phyloP scores from a whole-genome alignment of 1,140 invertebrate genomes.

The Drosophila sechellia region DNA sequence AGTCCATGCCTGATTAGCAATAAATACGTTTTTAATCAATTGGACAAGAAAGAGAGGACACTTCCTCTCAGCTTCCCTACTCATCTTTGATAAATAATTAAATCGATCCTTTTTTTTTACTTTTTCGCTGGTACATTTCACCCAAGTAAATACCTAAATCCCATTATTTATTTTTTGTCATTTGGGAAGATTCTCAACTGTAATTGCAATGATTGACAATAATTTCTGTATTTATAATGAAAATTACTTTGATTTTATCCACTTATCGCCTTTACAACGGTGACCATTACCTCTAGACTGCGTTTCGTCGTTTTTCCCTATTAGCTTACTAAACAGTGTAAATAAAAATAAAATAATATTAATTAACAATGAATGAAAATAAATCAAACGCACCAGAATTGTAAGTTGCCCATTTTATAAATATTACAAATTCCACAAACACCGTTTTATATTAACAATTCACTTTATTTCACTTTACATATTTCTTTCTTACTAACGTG shows the following conservation, averaged over 20 bases:
- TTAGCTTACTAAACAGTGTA: too few species aligned
- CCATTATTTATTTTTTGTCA: neutral
- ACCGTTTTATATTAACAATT: too few species aligned
- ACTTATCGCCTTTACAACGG: constrained; percentile 3
- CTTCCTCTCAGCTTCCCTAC: neutral
- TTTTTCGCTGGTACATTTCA: neutral
- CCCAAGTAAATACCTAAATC: constrained; percentile 1
- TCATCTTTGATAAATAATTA: constrained; percentile 52
- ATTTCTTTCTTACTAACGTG: too few species aligned
- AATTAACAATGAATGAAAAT: too few species aligned
- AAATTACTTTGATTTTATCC: constrained; percentile 70
- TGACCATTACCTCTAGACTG: too few species aligned
- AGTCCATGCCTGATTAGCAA: constrained; percentile 66
- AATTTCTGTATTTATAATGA: constrained; percentile 70
- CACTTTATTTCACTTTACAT: too few species aligned
- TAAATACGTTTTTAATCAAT: constrained; percentile 65
- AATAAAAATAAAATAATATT: too few species aligned
- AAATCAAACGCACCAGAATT: too few species aligned
- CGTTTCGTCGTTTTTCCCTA: too few species aligned
- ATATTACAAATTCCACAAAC: too few species aligned
- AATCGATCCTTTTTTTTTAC: constrained; percentile 27
- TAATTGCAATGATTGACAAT: constrained; percentile 81
- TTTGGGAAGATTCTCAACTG: constrained; percentile 30
- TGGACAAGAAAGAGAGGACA: constrained; percentile 41
- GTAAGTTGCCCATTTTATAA: too few species aligned